Evolutionary conservation across 1,140 invertebrate species (phyloP), one percentile per base, ranked within the genome.

Genomic region (Diabrotica undecimpunctata): DNA sequence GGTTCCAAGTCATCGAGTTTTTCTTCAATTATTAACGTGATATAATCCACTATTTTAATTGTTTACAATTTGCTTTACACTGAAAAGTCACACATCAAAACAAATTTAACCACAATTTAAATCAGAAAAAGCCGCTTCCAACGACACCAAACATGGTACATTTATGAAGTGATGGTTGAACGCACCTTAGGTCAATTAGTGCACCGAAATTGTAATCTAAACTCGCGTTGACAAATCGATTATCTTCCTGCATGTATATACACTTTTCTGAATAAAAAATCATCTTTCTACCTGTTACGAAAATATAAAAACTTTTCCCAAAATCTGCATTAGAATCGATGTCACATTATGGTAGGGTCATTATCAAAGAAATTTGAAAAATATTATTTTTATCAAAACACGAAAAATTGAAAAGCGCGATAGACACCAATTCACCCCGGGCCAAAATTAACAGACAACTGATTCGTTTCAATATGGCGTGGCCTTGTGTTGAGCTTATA

Each of bases 391-490:
- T 38, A 57, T 46, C 64, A 70, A 72, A 72, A 66, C 60, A 62
- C 61, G 60, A 61, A 75, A 72, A 67, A 69, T 60, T 52, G 57
- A 66, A 46, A 46, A 70, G 69, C 65, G 69, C 64, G 67, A 68
- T 25, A 25, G 54, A 62, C 62, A 72, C 62, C 67, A 75, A 71
- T 72, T 75, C 70, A 70, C 72, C 67, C 70, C 70, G 63, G 36
- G 59, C 69, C 74, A 72, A 76, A 77, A 76, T 75, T 75, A 77
- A 78, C 75, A 75, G 74, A 77, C 72, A 73, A 77, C 75, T 78
- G 76, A 77, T 78, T 79, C 74, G 75, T 78, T 79, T 77, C 76
- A 77, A 78, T 74, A 79, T 78, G 77, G 78, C 75, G 77, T 74
- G 77, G 72, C 72, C 77, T 74, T 77, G 73, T 74, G 77, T 77